Percentiles rank a stretch among this genome's conserved stretches.
These are phyloP conservation scores for Chymomyza procnemis DNA, from an alignment of 2,888 invertebrate species.

Conservation along the genomic window DNA sequence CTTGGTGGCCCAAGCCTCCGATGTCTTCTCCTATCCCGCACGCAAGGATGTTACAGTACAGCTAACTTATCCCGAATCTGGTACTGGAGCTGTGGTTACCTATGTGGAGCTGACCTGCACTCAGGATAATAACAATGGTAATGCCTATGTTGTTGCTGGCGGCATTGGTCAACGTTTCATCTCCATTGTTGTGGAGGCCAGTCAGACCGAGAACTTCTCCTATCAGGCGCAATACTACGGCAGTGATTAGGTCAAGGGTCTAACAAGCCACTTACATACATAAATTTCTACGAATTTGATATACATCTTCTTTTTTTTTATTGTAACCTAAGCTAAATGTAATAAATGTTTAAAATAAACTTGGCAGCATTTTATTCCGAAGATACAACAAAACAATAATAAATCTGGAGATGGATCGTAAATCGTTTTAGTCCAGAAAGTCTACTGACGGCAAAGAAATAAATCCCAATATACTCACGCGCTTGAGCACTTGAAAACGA, in stretches of 20 bases:
- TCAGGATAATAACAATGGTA: constrained; percentile 70
- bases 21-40: constrained; percentile 59
- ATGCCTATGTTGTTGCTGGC: constrained; percentile 75
- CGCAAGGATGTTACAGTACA: constrained; percentile 71
- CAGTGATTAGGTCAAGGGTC: constrained; percentile 29
- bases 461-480: constrained; percentile 41
- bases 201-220: constrained; percentile 66
- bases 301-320: not conserved
- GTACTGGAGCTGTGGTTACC: constrained; percentile 66
- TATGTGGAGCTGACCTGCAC: constrained; percentile 69
- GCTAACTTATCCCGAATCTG: constrained; percentile 72
- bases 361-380: not conserved
- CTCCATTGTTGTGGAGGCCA: constrained; percentile 73
- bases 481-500: constrained; percentile 29
- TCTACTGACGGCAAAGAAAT: constrained; percentile 10
- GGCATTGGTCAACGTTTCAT: constrained; percentile 76
- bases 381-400: not conserved
- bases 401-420: constrained; percentile 17
- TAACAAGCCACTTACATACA: not conserved
- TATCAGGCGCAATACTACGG: constrained; percentile 74
- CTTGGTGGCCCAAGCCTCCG: constrained; percentile 70
- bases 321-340: constrained; percentile 2
- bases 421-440: constrained; percentile 19
- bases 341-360: not conserved
- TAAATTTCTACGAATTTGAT: not conserved